phyloP scores from a whole-genome alignment of 64 coral and sea anemone species.

The Acropora yongei region DNA sequence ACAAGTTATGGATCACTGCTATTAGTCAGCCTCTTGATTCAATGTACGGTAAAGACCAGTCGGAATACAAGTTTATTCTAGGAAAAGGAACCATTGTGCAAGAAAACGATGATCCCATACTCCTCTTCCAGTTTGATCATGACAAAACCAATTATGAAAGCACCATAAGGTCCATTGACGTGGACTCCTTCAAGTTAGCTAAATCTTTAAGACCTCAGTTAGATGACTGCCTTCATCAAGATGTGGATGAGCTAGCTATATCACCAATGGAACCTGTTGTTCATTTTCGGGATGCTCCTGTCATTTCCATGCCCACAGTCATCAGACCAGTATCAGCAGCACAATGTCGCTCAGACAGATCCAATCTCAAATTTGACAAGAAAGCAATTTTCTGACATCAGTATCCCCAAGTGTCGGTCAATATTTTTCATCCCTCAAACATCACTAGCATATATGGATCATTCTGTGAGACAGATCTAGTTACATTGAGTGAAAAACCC shows the following conservation, averaged over 20 bases:
- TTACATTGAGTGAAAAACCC: neutral
- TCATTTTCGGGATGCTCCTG: too few species aligned
- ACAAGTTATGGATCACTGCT: slow-evolving; percentile 31
- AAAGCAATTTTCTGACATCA: neutral
- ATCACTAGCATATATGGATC: slow-evolving; percentile 12
- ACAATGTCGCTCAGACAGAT: neutral
- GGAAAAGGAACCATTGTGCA: slow-evolving; percentile 1
- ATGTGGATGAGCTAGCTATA: neutral
- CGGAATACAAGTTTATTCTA: slow-evolving; percentile 12
- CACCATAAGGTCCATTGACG: neutral
- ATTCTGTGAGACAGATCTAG: slow-evolving; percentile 11
- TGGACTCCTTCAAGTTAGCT: neutral
- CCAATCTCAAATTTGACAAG: neutral
- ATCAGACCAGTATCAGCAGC: neutral
- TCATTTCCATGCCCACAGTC: neutral
- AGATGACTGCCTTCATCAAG: neutral
- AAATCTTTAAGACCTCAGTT: neutral
- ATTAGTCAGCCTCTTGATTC: slow-evolving; percentile 22
- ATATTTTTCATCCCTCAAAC: neutral
- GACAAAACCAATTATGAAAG: slow-evolving; percentile 1
- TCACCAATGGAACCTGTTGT: neutral
- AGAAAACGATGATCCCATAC: neutral
- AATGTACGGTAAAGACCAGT: slow-evolving; percentile 32
- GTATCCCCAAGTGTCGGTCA: neutral
- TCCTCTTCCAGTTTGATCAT: slow-evolving; percentile 1